These are phyloP conservation scores for Hydropotes inermis DNA, from an alignment of 2,113 vertebrate genomes.

Conservation along the genomic window DNA sequence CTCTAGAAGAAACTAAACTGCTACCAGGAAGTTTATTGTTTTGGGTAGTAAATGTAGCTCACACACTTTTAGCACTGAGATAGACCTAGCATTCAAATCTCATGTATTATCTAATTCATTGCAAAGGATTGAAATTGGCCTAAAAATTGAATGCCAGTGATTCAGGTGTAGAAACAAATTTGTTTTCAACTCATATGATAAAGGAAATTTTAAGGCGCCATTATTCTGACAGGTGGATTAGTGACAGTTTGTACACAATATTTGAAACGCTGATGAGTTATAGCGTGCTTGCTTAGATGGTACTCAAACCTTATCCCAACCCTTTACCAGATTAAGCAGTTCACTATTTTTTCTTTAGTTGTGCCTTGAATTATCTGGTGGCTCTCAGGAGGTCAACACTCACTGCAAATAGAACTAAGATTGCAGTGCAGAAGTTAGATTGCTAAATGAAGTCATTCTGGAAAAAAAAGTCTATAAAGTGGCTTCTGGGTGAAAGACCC, in stretches of 20 bases:
- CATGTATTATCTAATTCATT: background rate
- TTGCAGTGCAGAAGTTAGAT: background rate
- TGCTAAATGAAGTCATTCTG: background rate
- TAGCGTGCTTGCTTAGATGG: background rate
- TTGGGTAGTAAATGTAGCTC: background rate
- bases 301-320: background rate
- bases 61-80: background rate
- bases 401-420: background rate
- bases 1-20: background rate
- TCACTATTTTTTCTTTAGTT: background rate
- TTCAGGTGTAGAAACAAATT: constrained; percentile 10
- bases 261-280: constrained; percentile 1
- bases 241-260: background rate
- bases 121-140: background rate
- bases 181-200: background rate
- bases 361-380: background rate
- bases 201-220: constrained; percentile 15
- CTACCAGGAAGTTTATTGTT: background rate
- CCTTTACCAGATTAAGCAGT: background rate
- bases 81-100: background rate
- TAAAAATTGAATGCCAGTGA: background rate
- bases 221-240: background rate
- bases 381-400: background rate
- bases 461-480: background rate
- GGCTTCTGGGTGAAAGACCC: background rate